Base-by-base conservation (phyloP, 1,140 invertebrate species). In the Drosophila jambulina region DNA sequence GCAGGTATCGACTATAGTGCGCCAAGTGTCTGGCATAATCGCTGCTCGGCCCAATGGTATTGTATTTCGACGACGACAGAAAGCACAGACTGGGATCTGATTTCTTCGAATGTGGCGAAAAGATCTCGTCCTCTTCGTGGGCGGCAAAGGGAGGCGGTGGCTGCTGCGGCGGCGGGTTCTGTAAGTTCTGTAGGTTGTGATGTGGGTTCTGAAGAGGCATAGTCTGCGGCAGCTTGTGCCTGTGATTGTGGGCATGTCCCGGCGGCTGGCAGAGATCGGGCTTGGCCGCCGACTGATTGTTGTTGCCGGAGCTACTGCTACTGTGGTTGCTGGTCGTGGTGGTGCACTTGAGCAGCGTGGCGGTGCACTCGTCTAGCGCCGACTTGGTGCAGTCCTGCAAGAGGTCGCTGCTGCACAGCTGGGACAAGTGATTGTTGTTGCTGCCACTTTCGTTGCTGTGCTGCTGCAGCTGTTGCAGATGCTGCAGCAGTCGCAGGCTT, bases 11-110 rank as follows among this genome's bases (percentile, higher is more conserved):
- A 49, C 86, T 91, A 19, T 92, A 91, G 53, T 90, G 72, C 27
- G 87, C 91, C 75, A 92, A 70, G 45, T 92, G 91, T 12, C 86
- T 68, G 1, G 81, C 83, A 82, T 91, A 92, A 60, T 91, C 91
- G 80, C 86, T 92, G 67, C 86, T 92, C 36, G 91, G 90, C 25
- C 91, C 91, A 54, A 92, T 92, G 27, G 91, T 92, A 53, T 92
- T 92, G 60, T 92, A 92, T 79, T 92, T 92, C 63, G 83, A 61
- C 36, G 75, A 48, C 32, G 75, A 81, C 51, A 91, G 69, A 57
- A 91, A 91, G 49, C 90, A 91, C 48, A 91, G 49, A 29, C 86
- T 91, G 2, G 90, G 90, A 56, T 91, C 90, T 17, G 90, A 91
- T 80, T 90, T 91, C 59, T 91, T 90, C 10, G 91, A 49, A 51